Evolutionary conservation across 1,140 invertebrate species (phyloP).

Genomic region (Nautilus pompilius): DNA sequence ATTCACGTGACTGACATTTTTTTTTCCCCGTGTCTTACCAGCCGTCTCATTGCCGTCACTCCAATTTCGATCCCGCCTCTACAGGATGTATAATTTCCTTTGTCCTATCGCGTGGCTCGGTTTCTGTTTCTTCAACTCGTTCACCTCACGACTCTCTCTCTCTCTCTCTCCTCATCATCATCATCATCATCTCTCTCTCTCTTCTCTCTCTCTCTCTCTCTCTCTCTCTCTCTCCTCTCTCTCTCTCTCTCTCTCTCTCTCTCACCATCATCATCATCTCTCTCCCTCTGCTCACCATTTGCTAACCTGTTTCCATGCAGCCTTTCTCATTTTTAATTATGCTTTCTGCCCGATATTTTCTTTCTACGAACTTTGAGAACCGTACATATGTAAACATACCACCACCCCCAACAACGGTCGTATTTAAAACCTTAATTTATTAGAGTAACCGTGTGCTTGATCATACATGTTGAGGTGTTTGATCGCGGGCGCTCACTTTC

Average conservation of each 20-base stretch:
- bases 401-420: too few relatives aligned
- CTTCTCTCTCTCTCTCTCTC: neutral
- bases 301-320: too few relatives aligned
- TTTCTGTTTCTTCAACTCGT: too few relatives aligned
- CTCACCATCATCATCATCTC: neutral
- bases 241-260: neutral
- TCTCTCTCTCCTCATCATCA: neutral
- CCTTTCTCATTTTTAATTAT: too few relatives aligned
- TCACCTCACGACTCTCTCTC: too few relatives aligned
- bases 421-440: too few relatives aligned
- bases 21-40: neutral
- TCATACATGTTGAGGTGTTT: too few relatives aligned
- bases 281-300: neutral
- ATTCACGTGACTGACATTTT: neutral
- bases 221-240: neutral
- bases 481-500: too few relatives aligned
- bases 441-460: too few relatives aligned
- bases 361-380: too few relatives aligned
- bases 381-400: too few relatives aligned
- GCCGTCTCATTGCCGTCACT: neutral
- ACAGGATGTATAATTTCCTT: neutral
- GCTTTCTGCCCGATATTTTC: too few relatives aligned
- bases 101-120: neutral
- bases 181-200: neutral
- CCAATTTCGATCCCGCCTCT: neutral